Conservation (phyloP, 2,797 vertebrate genomes). For the Mormyrops attenuatus region DNA sequence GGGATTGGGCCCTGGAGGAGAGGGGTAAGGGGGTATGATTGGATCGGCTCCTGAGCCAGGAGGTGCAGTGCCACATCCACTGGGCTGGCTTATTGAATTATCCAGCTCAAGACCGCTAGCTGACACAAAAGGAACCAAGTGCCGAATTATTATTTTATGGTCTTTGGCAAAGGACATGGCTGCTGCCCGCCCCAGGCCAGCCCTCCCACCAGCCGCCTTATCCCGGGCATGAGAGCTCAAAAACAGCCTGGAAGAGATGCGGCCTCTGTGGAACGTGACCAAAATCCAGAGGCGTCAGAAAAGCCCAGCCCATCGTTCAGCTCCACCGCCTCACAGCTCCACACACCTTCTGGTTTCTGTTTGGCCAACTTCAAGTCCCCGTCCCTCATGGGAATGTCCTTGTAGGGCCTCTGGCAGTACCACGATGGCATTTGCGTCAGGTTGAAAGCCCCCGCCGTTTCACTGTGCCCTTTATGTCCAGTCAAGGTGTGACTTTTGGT, state of each 20-base stretch:
- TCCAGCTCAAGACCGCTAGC: not conserved
- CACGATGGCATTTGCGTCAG: not conserved
- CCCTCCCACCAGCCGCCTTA: not conserved
- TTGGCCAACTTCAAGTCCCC: not conserved
- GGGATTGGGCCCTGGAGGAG: not conserved
- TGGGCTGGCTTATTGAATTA: slow-evolving; percentile 10
- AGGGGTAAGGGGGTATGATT: slow-evolving; percentile 10
- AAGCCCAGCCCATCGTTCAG: not conserved
- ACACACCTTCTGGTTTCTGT: not conserved
- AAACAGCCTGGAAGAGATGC: not conserved
- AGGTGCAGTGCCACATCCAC: not conserved
- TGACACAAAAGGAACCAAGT: not conserved
- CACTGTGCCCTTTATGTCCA: not conserved
- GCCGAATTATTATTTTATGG: slow-evolving; percentile 6
- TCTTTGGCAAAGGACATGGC: not conserved
- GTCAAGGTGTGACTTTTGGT: not conserved
- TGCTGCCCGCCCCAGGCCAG: not conserved
- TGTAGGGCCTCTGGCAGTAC: not conserved
- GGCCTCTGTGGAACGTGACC: not conserved
- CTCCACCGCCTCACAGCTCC: not conserved
- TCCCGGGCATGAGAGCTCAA: not conserved
- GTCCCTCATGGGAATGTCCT: not conserved
- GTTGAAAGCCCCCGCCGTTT: not conserved
- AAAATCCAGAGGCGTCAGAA: not conserved
- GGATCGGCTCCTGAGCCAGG: slow-evolving; percentile 7